Evolutionary conservation across 2,113 vertebrate species (phyloP), one percentile per base, ranked within the genome.

Genomic region (Chlamydotis undulata): DNA sequence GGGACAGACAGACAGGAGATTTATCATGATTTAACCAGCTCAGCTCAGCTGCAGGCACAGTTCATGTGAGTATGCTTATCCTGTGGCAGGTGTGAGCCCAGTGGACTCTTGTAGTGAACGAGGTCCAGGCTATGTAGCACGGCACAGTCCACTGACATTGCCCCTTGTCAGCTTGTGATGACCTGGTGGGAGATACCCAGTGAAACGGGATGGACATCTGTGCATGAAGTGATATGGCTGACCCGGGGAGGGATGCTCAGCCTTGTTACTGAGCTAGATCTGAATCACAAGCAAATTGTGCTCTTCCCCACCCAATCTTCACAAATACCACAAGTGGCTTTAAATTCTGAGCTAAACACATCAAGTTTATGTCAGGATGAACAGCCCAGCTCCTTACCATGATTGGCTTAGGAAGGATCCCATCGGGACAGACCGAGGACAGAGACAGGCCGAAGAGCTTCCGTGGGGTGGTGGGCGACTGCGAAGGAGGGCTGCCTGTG

Each of bases 361-460:
- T 24, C 14, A 47, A n/a, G 12, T n/a, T 71, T 33, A 60, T 25
- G 14, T 74, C 39, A n/a, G 37, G 52, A 81, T 3, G 8, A 65
- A 47, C 6, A 65, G 37, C 15, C 33, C 23, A 82, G 52, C 23
- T 41, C 47, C 92, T 97, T 97, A 98, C 98, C 98, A 98, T 98
- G 60, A 98, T 98, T 8, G 98, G 98, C 80, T 98, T 98, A 78
- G 98, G 98, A 59, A 98, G 98, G 78, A 96, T 98, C 65, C 98
- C 98, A 0, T 98, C 97, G 55, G 84, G 96, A 92, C 98, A 98
- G 55, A 98, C 95, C 19, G 97, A 97, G 26, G 98, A 96, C 31
- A 98, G 95, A 21, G 98, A 97, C 8, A 98, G 95, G 69, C 98
- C 98, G 0, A 98, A 98, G 43, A 98, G 97, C 60, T 97, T 98